Evolutionary conservation across 2,888 invertebrate genomes (phyloP), one percentile per base, ranked within the genome.

Genomic region (Chesias legatella): DNA sequence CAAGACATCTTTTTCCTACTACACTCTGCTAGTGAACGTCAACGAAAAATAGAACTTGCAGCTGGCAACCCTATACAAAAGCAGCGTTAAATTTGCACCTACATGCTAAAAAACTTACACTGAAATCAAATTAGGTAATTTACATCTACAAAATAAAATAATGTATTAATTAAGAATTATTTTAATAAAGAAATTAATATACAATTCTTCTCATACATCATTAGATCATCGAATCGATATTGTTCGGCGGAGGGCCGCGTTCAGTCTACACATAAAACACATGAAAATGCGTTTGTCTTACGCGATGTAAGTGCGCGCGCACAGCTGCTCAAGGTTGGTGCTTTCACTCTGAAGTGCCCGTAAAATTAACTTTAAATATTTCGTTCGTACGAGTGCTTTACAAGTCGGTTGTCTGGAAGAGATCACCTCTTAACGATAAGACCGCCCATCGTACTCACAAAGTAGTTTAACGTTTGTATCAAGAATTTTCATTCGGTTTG

Each of bases 121-220:
- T 7, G 7, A 6, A 9, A 7, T n/a, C 6, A 10, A 10, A 28
- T 5, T 31, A 31, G 13, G 20, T 25, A 21, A 10, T 9, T 22
- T 7, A 13, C 26, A 1, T 10, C 23, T 31, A 39, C 32, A 33
- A 46, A 55, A 50, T 46, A 50, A 49, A 47, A 46, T 30, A 40
- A 29, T 20, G 44, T 45, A 24, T 52, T 60, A 67, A 70, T 74
- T 74, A 53, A 70, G 76, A 81, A 82, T 76, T 77, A 75, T 82
- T 86, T 86, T 86, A 88, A 86, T 88, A 79, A 85, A 74, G 83
- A 86, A 85, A 85, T 84, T 77, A 85, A 79, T 85, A 86, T 84
- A 86, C 85, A 86, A 83, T 83, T 76, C 58, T 76, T 70, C 79
- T 81, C 83, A 79, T 83, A 82, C 77, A 80, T 70, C 61, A 67